Evolutionary conservation across 92 coral and sea anemone genomes (phyloP).

Genomic region (Phymanthus crucifer): DNA sequence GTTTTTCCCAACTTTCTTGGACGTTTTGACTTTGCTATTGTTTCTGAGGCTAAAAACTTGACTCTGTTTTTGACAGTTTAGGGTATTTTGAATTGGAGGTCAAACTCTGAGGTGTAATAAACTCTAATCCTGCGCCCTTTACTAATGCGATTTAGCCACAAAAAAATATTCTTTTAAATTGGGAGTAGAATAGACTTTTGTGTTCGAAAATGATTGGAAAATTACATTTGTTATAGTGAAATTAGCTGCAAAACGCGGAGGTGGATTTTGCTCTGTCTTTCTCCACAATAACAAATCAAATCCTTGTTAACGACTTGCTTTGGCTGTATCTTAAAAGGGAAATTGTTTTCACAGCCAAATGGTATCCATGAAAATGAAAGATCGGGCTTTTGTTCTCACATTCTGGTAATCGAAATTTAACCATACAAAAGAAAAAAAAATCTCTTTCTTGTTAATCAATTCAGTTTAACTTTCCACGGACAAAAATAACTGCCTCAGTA

Average conservation of each 20-base stretch:
- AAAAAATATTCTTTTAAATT: not conserved
- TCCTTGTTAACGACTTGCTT: not conserved
- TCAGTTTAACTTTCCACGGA: not conserved
- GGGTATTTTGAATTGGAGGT: not conserved
- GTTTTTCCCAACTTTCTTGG: not conserved
- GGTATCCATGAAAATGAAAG: not conserved
- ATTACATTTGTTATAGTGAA: not conserved
- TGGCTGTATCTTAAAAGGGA: not conserved
- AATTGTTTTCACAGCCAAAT: not conserved
- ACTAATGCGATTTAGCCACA: constrained; percentile 9
- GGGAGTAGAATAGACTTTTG: not conserved
- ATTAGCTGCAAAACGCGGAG: constrained; percentile 4
- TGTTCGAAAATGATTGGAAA: not conserved
- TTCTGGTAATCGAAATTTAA: not conserved
- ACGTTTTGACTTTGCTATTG: not conserved
- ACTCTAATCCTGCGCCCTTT: not conserved
- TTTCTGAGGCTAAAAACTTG: not conserved
- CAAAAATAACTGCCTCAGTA: not conserved
- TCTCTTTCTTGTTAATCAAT: constrained; percentile 1
- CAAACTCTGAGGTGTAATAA: constrained; percentile 1
- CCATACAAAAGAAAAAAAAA: not conserved
- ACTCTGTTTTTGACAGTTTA: not conserved
- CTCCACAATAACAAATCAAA: constrained; percentile 5
- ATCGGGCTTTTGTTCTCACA: not conserved
- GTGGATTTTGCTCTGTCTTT: not conserved